Evolutionary conservation across 2,797 vertebrate species (phyloP).

Genomic region (Emys orbicularis): DNA sequence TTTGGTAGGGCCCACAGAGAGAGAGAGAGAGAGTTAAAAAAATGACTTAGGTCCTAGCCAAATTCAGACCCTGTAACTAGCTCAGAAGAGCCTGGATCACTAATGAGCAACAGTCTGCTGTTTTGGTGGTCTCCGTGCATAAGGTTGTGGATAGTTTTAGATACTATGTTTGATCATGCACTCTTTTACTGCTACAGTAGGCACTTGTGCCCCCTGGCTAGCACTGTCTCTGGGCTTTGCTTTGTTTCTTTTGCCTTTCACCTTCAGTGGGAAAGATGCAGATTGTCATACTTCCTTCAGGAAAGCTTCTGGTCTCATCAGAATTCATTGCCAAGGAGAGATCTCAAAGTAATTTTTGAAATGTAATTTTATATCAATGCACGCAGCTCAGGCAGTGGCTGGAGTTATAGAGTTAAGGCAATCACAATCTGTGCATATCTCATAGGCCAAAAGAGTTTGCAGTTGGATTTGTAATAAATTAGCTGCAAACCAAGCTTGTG

Average conservation of each 20-base stretch:
- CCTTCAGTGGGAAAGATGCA: neutral
- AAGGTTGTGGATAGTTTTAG: neutral
- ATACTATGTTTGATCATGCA: neutral
- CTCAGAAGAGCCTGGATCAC: neutral
- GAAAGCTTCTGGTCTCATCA: neutral
- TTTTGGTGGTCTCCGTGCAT: neutral
- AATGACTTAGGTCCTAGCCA: fast-evolving
- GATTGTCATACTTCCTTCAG: neutral
- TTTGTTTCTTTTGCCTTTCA: conserved; percentile 11
- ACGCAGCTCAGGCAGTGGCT: neutral
- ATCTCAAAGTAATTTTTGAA: conserved; percentile 29
- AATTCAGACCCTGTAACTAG: neutral
- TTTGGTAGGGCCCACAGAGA: too few relatives aligned
- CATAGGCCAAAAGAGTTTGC: neutral
- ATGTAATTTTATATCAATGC: conserved; percentile 11
- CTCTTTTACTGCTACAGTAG: fast-evolving
- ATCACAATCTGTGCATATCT: neutral
- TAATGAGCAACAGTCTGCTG: neutral
- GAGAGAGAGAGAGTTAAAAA: neutral
- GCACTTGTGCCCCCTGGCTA: neutral
- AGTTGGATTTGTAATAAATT: conserved; percentile 35
- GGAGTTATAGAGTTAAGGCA: conserved; percentile 11
- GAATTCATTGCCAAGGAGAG: neutral
- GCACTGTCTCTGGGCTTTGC: fast-evolving
- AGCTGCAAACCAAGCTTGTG: conserved; percentile 34